Base-by-base conservation (phyloP, 2,888 invertebrate genomes). In the Mechanitis messenoides region DNA sequence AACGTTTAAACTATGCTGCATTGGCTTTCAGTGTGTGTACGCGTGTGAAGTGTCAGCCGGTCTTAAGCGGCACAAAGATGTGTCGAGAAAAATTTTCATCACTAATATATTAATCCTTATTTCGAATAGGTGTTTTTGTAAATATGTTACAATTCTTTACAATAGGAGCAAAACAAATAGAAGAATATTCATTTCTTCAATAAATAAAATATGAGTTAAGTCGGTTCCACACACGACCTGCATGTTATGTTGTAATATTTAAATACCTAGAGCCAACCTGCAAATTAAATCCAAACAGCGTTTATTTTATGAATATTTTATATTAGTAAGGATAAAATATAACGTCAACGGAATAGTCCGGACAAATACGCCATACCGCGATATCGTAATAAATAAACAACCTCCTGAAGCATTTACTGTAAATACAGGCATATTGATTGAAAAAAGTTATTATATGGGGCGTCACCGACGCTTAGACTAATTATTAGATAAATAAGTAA, bases 401-500 rank as follows among this genome's bases (percentile, higher is more conserved):
- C 2, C 33, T 6, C 20, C 28, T n/a, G 47, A 47, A 47, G 47
- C 20, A n/a, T 20, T 33, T n/a, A 59, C 45, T 45, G 46, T 28
- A 33, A 11, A 38, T 55, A 60, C 56, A 45, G 38, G 12, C 55
- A 28, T 60, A 61, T 61, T 58, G 55, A 58, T 55, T 42, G 60
- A 64, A 70, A 65, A 57, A 65, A 60, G 60, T 59, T 57, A 63
- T 63, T 56, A 64, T 53, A 53, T 60, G 33, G 47, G 63, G 38
- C 61, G 55, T 45, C 53, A 55, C 46, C 50, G 50, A n/a, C 53
- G 55, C 38, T 35, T 53, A 46, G 60, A 46, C 59, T 59, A 62
- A 67, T 66, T 63, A 70, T 69, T 66, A 65, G 65, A 56, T 62
- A 62, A 60, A 60, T 72, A 71, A 74, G 72, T 73, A 70, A 71